These are phyloP conservation scores for Procapra przewalskii DNA, from an alignment of 2,113 vertebrate species.

Conservation along the genomic window DNA sequence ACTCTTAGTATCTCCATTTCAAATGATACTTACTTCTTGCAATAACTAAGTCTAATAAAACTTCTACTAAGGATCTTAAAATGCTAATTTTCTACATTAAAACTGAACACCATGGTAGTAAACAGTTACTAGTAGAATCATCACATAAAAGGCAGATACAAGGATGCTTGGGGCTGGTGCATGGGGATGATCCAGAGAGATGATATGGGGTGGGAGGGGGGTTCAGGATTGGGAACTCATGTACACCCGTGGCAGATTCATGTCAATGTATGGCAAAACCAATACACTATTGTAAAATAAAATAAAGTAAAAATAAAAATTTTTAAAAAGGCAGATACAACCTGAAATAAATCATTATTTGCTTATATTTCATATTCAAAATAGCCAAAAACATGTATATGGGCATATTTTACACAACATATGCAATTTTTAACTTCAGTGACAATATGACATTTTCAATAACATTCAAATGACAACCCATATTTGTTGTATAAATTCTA, in stretches of 20 bases:
- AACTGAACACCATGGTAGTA: neutral
- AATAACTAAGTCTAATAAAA: conserved; percentile 13
- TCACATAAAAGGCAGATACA: neutral
- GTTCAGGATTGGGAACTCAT: no score
- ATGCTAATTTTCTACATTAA: conserved; percentile 30
- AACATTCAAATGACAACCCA: neutral
- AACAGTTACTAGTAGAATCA: neutral
- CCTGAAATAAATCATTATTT: neutral
- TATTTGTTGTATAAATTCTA: neutral
- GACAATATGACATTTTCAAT: neutral
- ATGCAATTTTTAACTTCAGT: neutral
- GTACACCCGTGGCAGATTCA: no score
- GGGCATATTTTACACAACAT: neutral
- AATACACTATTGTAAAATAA: no score
- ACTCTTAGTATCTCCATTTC: neutral
- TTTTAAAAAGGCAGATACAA: neutral
- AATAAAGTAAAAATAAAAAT: no score
- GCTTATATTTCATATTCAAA: neutral
- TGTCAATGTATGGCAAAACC: no score
- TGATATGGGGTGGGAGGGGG: no score
- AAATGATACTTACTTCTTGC: neutral
- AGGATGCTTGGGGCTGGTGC: no score
- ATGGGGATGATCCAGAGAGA: no score
- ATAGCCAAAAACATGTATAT: neutral
- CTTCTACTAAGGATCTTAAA: neutral